These are phyloP conservation scores for Conus betulinus DNA, from an alignment of 1,140 invertebrate genomes.

Conservation along the genomic window DNA sequence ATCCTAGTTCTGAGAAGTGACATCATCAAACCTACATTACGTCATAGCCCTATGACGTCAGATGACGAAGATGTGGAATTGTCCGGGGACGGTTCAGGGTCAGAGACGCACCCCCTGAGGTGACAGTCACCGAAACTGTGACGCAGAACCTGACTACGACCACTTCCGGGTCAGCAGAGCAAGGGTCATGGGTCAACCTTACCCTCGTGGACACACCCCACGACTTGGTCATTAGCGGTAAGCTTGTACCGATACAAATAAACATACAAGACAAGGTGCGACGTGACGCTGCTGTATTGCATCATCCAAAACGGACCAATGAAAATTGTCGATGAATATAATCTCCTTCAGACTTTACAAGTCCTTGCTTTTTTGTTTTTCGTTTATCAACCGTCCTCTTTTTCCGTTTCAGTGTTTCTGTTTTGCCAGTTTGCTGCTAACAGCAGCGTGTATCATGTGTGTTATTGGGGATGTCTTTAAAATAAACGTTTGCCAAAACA, in stretches of 20 bases:
- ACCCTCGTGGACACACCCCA: neutral
- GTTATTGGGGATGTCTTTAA: too few relatives aligned
- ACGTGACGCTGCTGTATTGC: too few relatives aligned
- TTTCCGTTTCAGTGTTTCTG: too few relatives aligned
- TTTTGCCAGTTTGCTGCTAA: too few relatives aligned
- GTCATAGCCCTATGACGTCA: slow-evolving; percentile 13
- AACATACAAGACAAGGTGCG: too few relatives aligned
- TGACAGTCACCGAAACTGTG: neutral
- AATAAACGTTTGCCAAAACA: too few relatives aligned
- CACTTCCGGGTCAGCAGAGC: neutral
- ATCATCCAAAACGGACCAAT: too few relatives aligned
- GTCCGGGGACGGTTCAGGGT: slow-evolving; percentile 29
- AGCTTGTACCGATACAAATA: neutral
- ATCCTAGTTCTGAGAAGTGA: neutral
- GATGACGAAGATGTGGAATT: slow-evolving; percentile 22
- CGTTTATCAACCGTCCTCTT: too few relatives aligned
- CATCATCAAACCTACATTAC: slow-evolving; percentile 17
- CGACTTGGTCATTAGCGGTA: neutral
- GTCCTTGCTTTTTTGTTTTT: too few relatives aligned
- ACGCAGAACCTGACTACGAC: neutral
- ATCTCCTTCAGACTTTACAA: too few relatives aligned
- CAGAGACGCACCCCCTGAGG: neutral
- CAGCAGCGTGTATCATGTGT: too few relatives aligned
- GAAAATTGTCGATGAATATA: too few relatives aligned
- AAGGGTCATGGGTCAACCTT: neutral